These are phyloP conservation scores for Mesorhabditis belari DNA, from an alignment of 2,888 invertebrate genomes.

Conservation along the genomic window DNA sequence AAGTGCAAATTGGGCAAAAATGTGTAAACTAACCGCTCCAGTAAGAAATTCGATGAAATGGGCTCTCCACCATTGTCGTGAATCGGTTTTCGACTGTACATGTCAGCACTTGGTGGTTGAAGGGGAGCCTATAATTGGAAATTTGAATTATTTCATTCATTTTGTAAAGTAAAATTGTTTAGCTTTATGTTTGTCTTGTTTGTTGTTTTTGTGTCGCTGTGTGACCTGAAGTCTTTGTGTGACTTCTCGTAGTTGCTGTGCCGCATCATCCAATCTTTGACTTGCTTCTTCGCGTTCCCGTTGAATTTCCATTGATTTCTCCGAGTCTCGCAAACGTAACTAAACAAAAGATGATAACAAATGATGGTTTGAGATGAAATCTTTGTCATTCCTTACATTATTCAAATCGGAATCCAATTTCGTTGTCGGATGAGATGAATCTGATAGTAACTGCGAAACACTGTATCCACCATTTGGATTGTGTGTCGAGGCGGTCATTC, in stretches of 20 bases:
- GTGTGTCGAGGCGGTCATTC: too few species aligned
- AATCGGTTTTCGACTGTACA: constrained; percentile 7
- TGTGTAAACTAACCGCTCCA: too few species aligned
- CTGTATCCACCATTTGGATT: background rate
- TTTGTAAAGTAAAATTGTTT: background rate
- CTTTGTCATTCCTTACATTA: too few species aligned
- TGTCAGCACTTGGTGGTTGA: constrained; percentile 12
- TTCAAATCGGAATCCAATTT: too few species aligned
- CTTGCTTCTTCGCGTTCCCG: constrained; percentile 63
- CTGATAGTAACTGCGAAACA: background rate
- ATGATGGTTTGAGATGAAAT: too few species aligned
- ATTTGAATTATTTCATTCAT: background rate
- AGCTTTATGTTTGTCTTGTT: constrained; percentile 29
- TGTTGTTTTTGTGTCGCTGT: too few species aligned
- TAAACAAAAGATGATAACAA: too few species aligned
- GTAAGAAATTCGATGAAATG: too few species aligned
- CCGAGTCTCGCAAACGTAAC: background rate
- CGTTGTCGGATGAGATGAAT: too few species aligned
- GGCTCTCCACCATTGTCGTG: background rate
- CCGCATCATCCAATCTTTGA: background rate
- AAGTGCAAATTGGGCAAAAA: too few species aligned
- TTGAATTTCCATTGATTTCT: constrained; percentile 49
- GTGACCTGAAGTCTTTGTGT: constrained; percentile 31
- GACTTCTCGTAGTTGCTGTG: constrained; percentile 6
- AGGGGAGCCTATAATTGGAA: background rate